Percentiles rank a stretch among this genome's conserved stretches.
Evolutionary conservation across 2,888 invertebrate genomes (phyloP).

Genomic region (Lepidochrysops patricia): DNA sequence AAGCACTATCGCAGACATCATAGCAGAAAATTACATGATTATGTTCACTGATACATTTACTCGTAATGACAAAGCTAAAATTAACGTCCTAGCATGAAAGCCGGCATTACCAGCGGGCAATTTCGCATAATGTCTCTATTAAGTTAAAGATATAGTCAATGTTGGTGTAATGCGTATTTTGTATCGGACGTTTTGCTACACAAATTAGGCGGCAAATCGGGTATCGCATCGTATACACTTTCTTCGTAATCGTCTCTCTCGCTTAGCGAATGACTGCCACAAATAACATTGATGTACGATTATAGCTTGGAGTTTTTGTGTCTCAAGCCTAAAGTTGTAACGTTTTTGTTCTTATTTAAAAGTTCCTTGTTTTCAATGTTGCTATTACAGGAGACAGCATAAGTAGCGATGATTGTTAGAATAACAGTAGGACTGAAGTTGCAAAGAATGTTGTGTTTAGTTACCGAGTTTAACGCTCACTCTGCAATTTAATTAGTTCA

Average conservation of each 20-base stretch:
- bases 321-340: constrained; percentile 23
- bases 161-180: not conserved
- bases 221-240: constrained; percentile 38
- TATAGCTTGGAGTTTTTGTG: constrained; percentile 37
- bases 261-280: constrained; percentile 58
- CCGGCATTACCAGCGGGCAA: not conserved
- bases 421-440: too few relatives aligned
- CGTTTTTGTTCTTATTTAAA: constrained; percentile 6
- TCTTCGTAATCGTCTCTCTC: constrained; percentile 55
- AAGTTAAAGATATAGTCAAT: not conserved
- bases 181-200: not conserved
- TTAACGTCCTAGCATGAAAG: constrained; percentile 2
- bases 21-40: not conserved
- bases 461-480: too few relatives aligned
- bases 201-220: constrained; percentile 30
- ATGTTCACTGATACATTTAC: not conserved
- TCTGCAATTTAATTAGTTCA: too few relatives aligned
- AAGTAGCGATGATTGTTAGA: too few relatives aligned
- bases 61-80: not conserved
- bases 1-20: not conserved
- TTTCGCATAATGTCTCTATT: constrained; percentile 2
- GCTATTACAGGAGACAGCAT: too few relatives aligned
- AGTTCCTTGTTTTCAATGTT: not conserved
- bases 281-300: constrained; percentile 67
- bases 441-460: too few relatives aligned